A percentile compares a stretch with the other conserved stretches of the same genome.
Evolutionary conservation across 2,113 vertebrate species (phyloP).

Genomic region (Pao palembangensis): DNA sequence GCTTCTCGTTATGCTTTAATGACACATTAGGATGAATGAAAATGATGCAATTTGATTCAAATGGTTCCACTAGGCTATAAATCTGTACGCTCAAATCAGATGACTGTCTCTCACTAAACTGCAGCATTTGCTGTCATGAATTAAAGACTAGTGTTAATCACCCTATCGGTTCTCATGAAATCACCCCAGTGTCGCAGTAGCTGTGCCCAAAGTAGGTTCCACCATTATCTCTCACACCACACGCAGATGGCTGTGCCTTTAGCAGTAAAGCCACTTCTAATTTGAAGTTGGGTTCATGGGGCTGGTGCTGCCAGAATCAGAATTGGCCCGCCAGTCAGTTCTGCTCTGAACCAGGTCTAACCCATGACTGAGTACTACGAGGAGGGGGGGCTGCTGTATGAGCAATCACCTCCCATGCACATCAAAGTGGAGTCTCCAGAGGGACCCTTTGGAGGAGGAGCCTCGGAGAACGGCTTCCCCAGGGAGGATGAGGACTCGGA

Average conservation of each 20-base stretch:
- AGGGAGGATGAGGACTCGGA: slow-evolving; percentile 78
- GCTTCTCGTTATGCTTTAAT: slow-evolving; percentile 3
- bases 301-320: slow-evolving; percentile 53
- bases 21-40: background rate
- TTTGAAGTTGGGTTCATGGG: slow-evolving; percentile 58
- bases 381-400: slow-evolving; percentile 81
- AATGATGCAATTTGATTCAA: slow-evolving; percentile 7
- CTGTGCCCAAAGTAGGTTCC: slow-evolving; percentile 7
- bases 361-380: slow-evolving; percentile 82
- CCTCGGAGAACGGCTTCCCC: slow-evolving; percentile 78
- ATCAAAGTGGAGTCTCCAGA: slow-evolving; percentile 84
- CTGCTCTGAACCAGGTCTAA: slow-evolving; percentile 67
- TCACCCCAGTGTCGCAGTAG: slow-evolving; percentile 6
- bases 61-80: slow-evolving; percentile 8
- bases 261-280: slow-evolving; percentile 8
- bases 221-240: slow-evolving; percentile 3
- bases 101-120: background rate
- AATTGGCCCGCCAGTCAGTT: slow-evolving; percentile 68
- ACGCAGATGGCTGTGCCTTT: slow-evolving; percentile 13
- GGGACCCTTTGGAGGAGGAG: slow-evolving; percentile 74
- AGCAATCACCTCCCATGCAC: slow-evolving; percentile 82
- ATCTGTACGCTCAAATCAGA: background rate
- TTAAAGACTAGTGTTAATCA: background rate
- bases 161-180: background rate
- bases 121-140: slow-evolving; percentile 2